Percentiles rank a stretch among this genome's conserved stretches.
These are phyloP conservation scores for Zonitis immaculata DNA, from an alignment of 2,888 invertebrate species.

Conservation along the genomic window DNA sequence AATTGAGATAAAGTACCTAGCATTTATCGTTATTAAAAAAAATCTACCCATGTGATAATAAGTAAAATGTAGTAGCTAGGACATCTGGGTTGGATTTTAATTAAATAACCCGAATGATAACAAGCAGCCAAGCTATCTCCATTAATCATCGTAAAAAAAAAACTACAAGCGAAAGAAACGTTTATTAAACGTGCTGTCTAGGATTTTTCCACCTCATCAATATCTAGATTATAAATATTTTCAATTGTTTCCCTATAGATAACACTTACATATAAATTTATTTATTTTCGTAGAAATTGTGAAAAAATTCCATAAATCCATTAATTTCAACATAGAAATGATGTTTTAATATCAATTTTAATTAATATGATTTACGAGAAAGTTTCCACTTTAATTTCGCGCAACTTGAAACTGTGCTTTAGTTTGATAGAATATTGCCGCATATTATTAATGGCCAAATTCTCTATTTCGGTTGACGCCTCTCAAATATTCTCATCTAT, in stretches of 20 bases:
- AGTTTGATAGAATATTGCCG: conserved; percentile 21
- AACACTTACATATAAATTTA: too few species aligned
- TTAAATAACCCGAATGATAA: conserved; percentile 27
- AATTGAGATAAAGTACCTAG: conserved; percentile 27
- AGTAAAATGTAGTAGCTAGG: conserved; percentile 23
- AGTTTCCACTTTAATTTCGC: conserved; percentile 21
- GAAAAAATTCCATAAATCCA: conserved; percentile 25
- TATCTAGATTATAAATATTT: neutral
- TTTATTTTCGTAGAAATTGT: too few species aligned
- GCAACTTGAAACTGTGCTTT: conserved; percentile 20
- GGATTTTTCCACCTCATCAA: conserved; percentile 9
- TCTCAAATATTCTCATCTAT: neutral
- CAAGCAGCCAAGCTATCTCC: conserved; percentile 21
- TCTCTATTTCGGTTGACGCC: conserved; percentile 9
- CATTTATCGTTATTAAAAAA: conserved; percentile 22
- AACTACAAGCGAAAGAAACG: conserved; percentile 22
- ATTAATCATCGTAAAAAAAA: conserved; percentile 24
- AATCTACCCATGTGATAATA: conserved; percentile 16
- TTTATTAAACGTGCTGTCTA: conserved; percentile 25
- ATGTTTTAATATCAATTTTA: conserved; percentile 30
- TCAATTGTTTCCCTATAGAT: neutral
- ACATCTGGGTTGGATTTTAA: conserved; percentile 30
- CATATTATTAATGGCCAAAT: conserved; percentile 20
- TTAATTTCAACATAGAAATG: conserved; percentile 27
- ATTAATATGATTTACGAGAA: conserved; percentile 29